Evolutionary conservation across 1,140 invertebrate genomes (phyloP).

Genomic region (Rhagoletis pomonella): DNA sequence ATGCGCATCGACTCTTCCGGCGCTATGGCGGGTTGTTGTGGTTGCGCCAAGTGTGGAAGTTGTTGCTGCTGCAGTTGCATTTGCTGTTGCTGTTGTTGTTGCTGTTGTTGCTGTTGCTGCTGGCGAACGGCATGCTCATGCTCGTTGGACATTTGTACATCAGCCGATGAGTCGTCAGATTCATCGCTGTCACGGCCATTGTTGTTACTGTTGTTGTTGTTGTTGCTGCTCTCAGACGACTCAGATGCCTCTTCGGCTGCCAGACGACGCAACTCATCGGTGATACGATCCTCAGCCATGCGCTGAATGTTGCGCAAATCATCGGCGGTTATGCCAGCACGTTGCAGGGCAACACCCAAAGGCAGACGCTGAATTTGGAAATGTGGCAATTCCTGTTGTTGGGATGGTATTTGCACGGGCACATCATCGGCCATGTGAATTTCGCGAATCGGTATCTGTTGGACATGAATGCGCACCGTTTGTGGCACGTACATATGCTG

Average conservation of each 20-base stretch:
- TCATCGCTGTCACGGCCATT: constrained; percentile 73
- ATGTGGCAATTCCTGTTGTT: constrained; percentile 58
- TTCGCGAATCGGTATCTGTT: constrained; percentile 71
- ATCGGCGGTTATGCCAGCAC: constrained; percentile 78
- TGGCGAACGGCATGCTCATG: constrained; percentile 59
- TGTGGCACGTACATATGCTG: constrained; percentile 63
- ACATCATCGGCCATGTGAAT: constrained; percentile 70
- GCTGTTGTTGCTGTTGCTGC: constrained; percentile 64
- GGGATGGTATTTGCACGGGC: constrained; percentile 66
- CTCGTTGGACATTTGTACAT: constrained; percentile 57
- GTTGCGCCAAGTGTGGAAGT: constrained; percentile 60
- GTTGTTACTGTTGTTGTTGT: constrained; percentile 58
- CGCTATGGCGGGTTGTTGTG: constrained; percentile 55
- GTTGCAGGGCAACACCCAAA: constrained; percentile 72
- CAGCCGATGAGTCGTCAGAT: constrained; percentile 64
- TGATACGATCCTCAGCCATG: constrained; percentile 75
- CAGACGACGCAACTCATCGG: constrained; percentile 73
- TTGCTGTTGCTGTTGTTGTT: not conserved
- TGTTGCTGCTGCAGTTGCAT: constrained; percentile 58
- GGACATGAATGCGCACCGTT: constrained; percentile 72
- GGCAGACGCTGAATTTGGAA: constrained; percentile 68
- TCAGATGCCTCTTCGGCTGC: constrained; percentile 71
- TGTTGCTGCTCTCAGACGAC: constrained; percentile 65
- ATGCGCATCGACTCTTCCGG: constrained; percentile 59
- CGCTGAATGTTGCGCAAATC: constrained; percentile 78